Evolutionary conservation across 2,113 vertebrate species (phyloP).

Genomic region (Herpetotheres cachinnans): DNA sequence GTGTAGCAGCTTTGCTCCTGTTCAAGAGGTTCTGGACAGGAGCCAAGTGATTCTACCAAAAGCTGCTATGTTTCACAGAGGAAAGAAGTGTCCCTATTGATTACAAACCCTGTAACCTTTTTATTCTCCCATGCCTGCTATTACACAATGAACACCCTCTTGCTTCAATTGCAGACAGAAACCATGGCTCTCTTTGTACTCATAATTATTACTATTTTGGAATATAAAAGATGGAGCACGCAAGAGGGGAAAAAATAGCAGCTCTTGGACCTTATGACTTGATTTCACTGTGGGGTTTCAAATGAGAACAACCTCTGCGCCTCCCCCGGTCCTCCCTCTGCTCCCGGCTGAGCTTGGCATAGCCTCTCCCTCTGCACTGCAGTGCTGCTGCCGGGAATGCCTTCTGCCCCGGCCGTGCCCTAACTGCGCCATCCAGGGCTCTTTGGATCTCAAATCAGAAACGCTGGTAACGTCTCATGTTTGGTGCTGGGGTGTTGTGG

Average conservation of each 20-base stretch:
- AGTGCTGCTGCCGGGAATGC: not conserved
- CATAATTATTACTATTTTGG: slow-evolving; percentile 42
- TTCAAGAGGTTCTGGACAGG: not conserved
- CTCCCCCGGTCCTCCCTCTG: not conserved
- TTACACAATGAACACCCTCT: slow-evolving; percentile 19
- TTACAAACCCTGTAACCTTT: slow-evolving; percentile 6
- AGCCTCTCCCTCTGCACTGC: not conserved
- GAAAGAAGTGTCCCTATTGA: slow-evolving; percentile 16
- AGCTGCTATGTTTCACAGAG: slow-evolving; percentile 12
- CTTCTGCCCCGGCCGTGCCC: not conserved
- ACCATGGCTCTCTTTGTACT: slow-evolving; percentile 27
- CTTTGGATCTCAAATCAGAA: not conserved
- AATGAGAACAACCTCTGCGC: slow-evolving; percentile 14
- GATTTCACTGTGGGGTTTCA: slow-evolving; percentile 11
- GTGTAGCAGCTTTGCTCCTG: not conserved
- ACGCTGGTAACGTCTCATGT: not conserved
- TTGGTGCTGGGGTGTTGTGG: not conserved
- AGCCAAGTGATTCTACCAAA: slow-evolving; percentile 22
- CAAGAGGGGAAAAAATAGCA: slow-evolving; percentile 1
- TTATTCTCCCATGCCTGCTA: not conserved
- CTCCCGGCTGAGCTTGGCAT: not conserved
- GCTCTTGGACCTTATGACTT: slow-evolving; percentile 56
- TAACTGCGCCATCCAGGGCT: fast-evolving
- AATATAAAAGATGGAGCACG: not conserved
- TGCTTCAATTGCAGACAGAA: slow-evolving; percentile 36